These are phyloP conservation scores for Conchocele bisecta DNA, from an alignment of 2,888 invertebrate genomes.

Conservation along the genomic window DNA sequence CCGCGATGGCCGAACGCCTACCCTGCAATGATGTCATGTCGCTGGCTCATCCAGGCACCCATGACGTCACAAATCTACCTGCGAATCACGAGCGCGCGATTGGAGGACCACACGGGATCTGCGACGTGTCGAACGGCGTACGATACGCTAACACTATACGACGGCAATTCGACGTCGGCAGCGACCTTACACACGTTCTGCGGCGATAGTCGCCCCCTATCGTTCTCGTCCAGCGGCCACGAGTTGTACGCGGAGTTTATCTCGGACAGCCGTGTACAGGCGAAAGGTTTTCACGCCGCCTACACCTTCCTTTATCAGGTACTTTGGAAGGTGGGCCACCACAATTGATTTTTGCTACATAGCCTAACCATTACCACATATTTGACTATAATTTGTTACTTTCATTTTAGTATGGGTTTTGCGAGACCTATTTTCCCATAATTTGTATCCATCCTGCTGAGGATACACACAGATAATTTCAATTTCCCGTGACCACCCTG, in stretches of 20 bases:
- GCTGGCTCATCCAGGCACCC: constrained; percentile 75
- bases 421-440: too few relatives aligned
- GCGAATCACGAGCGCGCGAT: constrained; percentile 71
- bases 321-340: too few relatives aligned
- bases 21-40: constrained; percentile 68
- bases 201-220: constrained; percentile 55
- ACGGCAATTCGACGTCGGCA: constrained; percentile 54
- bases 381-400: too few relatives aligned
- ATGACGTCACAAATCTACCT: constrained; percentile 63
- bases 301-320: constrained; percentile 68
- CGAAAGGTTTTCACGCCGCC: constrained; percentile 77
- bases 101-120: constrained; percentile 74
- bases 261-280: constrained; percentile 73
- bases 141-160: constrained; percentile 69
- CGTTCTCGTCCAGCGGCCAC: constrained; percentile 64
- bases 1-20: constrained; percentile 78
- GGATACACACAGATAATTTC: constrained; percentile 1
- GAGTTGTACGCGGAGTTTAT: constrained; percentile 70
- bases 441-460: background rate
- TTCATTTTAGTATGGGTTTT: too few relatives aligned
- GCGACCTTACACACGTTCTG: constrained; percentile 61
- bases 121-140: constrained; percentile 68
- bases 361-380: constrained; percentile 33
- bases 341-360: too few relatives aligned
- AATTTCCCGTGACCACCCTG: too few relatives aligned